phyloP scores from a whole-genome alignment of 2,113 vertebrate species.

The cattle (Bos taurus) region DNA sequence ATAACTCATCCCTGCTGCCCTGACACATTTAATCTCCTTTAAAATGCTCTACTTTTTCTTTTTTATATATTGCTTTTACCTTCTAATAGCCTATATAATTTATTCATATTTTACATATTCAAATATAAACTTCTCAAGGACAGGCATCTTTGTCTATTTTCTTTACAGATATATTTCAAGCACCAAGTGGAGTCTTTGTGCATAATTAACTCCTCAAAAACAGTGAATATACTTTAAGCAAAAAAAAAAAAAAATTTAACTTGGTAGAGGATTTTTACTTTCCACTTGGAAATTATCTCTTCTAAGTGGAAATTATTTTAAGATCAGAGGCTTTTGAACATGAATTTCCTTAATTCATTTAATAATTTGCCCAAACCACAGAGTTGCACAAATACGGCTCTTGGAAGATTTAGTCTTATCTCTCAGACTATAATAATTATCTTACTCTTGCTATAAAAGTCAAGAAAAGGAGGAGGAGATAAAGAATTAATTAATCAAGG shows the following conservation, averaged over 20 bases:
- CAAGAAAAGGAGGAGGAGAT: conserved; percentile 31
- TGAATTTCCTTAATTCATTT: conserved; percentile 49
- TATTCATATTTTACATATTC: not conserved
- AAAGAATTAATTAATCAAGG: conserved; percentile 62
- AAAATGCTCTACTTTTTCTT: not conserved
- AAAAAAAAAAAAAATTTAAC: not conserved
- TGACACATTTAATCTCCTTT: not conserved
- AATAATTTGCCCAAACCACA: conserved; percentile 34
- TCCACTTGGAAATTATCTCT: conserved; percentile 41
- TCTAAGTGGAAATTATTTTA: conserved; percentile 49
- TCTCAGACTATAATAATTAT: conserved; percentile 31
- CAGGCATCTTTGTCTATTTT: not conserved
- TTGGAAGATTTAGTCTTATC: conserved; percentile 32
- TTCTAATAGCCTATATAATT: not conserved
- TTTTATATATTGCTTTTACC: not conserved
- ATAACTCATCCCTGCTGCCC: not conserved
- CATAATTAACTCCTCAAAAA: conserved; percentile 11
- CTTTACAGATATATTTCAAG: conserved; percentile 5
- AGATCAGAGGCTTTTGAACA: not conserved
- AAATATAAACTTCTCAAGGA: not conserved
- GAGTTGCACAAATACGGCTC: conserved; percentile 21
- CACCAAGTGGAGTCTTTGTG: not conserved
- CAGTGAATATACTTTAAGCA: not conserved
- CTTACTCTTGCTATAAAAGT: conserved; percentile 23
- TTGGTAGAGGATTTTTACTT: conserved; percentile 21